phyloP scores from a whole-genome alignment of 2,797 vertebrate species.

The Ibycter americanus region DNA sequence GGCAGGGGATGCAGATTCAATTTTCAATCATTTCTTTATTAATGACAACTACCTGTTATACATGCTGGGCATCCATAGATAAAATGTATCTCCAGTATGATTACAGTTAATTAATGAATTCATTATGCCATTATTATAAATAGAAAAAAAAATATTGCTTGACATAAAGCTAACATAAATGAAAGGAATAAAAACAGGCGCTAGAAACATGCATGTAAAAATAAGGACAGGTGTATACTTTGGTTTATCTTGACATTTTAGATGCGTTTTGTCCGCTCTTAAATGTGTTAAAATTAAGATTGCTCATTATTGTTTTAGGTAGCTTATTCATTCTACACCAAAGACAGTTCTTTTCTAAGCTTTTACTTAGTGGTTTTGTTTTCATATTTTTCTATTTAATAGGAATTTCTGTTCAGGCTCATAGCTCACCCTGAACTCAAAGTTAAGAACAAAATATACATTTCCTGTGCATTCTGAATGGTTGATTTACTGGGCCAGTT shows the following conservation, averaged over 20 bases:
- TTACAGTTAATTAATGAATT: slow-evolving; percentile 65
- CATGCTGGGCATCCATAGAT: slow-evolving; percentile 20
- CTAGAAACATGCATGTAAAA: slow-evolving; percentile 1
- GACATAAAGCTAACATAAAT: slow-evolving; percentile 46
- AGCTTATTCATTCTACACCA: slow-evolving; percentile 29
- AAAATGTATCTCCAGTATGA: slow-evolving; percentile 28
- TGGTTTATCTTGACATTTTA: slow-evolving; percentile 54
- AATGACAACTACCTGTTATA: neutral
- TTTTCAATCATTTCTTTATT: slow-evolving; percentile 27
- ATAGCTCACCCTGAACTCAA: neutral
- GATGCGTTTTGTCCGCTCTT: slow-evolving; percentile 32
- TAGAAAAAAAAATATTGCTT: slow-evolving; percentile 35
- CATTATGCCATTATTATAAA: slow-evolving; percentile 19
- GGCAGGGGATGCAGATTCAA: neutral
- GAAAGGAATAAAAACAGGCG: slow-evolving; percentile 27
- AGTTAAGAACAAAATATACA: neutral
- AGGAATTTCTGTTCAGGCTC: slow-evolving; percentile 10
- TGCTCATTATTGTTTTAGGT: neutral
- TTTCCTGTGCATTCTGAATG: neutral
- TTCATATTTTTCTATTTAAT: slow-evolving; percentile 23
- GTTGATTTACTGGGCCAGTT: neutral
- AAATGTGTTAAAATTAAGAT: slow-evolving; percentile 40
- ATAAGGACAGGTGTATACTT: neutral
- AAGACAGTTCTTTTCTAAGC: slow-evolving; percentile 7
- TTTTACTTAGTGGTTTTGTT: slow-evolving; percentile 22